Base-by-base conservation (phyloP, 2,888 invertebrate genomes). In the Lochmaea crataegi region DNA sequence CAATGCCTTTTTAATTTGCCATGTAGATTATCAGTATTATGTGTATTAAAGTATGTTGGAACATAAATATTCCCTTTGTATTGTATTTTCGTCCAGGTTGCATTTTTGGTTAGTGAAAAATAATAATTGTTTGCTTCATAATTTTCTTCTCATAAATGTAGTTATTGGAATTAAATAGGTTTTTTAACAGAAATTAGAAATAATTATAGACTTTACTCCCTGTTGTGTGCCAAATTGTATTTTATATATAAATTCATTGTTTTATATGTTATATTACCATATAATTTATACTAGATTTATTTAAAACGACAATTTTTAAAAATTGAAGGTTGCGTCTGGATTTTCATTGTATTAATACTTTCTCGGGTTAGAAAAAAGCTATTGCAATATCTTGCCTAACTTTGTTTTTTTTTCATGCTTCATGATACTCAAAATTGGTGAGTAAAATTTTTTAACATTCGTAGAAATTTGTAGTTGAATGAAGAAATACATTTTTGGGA, bases 361-460 rank as follows among this genome's bases (percentile, higher is more conserved):
- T 2, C 12, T 51, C 14, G 16, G n/a, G n/a, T 51, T 51, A 51
- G 51, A n/a, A n/a, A 7, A 51, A 10, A n/a, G 7, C 9, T 16
- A 16, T 53, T 18, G 18, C 16, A 51, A 53, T 53, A 53, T 53
- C 51, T 32, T 48, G 48, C 51, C 26, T 48, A 22, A 65, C 22
- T 5, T 42, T 45, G 11, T 45, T 61, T 26, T 63, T 53, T 38
- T 69, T 70, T 70, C 70, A 70, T 45, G 70, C 70, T 18, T 57
- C 70, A 64, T 57, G 56, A 61, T 64, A 63, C 42, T 53, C 12
- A 56, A 64, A 70, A 56, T 51, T 70, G 70, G 70, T 70, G 22
- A 70, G 70, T 70, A 57, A 57, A 16, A 66, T 57, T 16, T 22
- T 57, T 57, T 57, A 11, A 60, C 1, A 32, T n/a, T 5, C 16